Evolutionary conservation across 2,797 vertebrate genomes (phyloP).

Genomic region (Molossus molossus): DNA sequence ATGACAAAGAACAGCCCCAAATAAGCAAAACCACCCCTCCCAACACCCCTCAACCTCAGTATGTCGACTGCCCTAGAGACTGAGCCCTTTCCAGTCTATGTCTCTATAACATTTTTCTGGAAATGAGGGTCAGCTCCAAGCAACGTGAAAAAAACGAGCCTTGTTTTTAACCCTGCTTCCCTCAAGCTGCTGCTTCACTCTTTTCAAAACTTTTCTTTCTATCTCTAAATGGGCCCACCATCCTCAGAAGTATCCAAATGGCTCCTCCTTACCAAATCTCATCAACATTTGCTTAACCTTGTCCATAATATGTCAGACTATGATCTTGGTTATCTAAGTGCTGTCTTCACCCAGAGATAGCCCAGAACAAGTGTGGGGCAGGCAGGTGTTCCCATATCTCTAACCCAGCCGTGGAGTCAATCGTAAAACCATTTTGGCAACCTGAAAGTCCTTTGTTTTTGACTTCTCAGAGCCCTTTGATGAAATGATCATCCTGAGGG

Average conservation of each 20-base stretch:
- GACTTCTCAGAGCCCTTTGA: not conserved
- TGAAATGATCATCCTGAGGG: not conserved
- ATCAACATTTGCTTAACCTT: not conserved
- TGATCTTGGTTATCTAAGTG: not conserved
- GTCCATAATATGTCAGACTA: not conserved
- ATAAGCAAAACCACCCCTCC: not conserved
- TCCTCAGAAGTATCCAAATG: not conserved
- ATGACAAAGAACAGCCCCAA: not conserved
- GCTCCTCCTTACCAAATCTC: not conserved
- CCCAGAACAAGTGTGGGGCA: not conserved
- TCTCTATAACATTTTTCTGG: not conserved
- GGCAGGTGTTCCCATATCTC: not conserved
- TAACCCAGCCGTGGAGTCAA: not conserved
- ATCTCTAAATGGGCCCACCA: not conserved
- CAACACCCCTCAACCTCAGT: not conserved
- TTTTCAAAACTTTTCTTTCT: not conserved
- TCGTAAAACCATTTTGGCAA: not conserved
- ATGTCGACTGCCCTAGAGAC: accelerated
- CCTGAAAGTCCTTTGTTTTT: not conserved
- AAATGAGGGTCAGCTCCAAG: not conserved
- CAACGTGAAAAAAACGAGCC: not conserved
- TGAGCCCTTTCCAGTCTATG: not conserved
- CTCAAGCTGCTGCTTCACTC: not conserved
- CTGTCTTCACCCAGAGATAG: not conserved
- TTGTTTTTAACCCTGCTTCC: not conserved